Evolutionary conservation across 2,888 invertebrate species (phyloP).

Genomic region (Crepidodera aurea): DNA sequence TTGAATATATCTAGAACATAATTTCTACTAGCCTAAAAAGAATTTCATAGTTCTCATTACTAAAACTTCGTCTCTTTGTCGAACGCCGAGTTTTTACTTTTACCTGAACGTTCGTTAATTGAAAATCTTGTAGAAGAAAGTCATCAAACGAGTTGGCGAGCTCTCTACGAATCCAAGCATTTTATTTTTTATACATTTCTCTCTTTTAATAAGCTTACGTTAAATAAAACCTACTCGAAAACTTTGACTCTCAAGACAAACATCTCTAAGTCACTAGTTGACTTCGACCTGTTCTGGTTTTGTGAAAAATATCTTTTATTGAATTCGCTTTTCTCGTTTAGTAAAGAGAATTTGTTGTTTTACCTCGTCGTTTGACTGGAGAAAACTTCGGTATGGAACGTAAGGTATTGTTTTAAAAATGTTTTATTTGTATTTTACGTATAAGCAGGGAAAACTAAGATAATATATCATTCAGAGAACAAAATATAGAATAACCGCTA

Average conservation of each 20-base stretch:
- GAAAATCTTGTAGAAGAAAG: background rate
- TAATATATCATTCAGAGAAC: too few relatives aligned
- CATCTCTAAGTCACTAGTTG: background rate
- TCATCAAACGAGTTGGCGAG: background rate
- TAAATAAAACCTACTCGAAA: background rate
- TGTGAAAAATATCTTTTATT: conserved; percentile 1
- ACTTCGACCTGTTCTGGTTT: background rate
- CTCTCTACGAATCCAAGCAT: background rate
- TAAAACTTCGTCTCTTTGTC: background rate
- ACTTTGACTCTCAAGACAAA: background rate
- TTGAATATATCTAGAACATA: too few relatives aligned
- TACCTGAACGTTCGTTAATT: background rate
- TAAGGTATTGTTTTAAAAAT: too few relatives aligned
- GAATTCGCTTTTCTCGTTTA: background rate
- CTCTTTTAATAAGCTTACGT: conserved; percentile 2
- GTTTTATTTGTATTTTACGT: too few relatives aligned
- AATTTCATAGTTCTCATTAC: background rate
- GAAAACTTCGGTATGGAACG: too few relatives aligned
- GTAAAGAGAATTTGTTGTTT: too few relatives aligned
- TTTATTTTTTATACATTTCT: background rate
- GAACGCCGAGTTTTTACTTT: background rate
- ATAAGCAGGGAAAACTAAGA: too few relatives aligned
- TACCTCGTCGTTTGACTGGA: too few relatives aligned
- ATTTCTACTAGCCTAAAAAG: too few relatives aligned
- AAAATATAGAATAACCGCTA: too few relatives aligned